Percentiles rank a stretch among this genome's conserved stretches.
Conservation (phyloP, 2,888 invertebrate species). For the Coelopa pilipes region DNA sequence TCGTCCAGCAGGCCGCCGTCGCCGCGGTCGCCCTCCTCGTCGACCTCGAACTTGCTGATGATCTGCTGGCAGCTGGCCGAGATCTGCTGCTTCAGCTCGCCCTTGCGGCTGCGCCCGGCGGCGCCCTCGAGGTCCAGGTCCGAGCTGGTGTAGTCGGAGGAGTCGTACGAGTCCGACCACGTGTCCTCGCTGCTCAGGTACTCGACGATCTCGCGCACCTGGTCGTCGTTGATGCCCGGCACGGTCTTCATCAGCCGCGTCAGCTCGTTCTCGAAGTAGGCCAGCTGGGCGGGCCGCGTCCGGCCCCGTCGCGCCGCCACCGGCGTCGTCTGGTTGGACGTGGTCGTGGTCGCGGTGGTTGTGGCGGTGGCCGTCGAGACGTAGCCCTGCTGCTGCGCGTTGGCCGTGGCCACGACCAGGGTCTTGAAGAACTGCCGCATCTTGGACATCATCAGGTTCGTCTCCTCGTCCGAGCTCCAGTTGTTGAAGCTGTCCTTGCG, state of each 20-base stretch:
- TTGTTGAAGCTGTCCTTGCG: constrained; percentile 92
- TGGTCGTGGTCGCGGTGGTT: constrained; percentile 46
- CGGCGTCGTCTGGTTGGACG: constrained; percentile 65
- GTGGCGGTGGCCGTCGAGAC: constrained; percentile 45
- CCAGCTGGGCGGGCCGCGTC: constrained; percentile 84
- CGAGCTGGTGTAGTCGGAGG: constrained; percentile 90
- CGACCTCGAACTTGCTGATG: constrained; percentile 83
- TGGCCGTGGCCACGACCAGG: constrained; percentile 78
- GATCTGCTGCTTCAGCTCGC: constrained; percentile 83
- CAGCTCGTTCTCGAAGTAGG: constrained; percentile 89
- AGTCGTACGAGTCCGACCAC: constrained; percentile 94
- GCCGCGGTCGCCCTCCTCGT: constrained; percentile 70
- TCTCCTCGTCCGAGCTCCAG: constrained; percentile 94
- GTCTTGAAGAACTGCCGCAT: constrained; percentile 93
- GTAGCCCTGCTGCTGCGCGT: constrained; percentile 64
- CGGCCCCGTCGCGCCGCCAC: constrained; percentile 64
- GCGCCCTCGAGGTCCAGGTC: constrained; percentile 77
- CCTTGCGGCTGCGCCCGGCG: constrained; percentile 69
- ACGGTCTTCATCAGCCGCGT: constrained; percentile 93
- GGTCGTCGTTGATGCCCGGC: constrained; percentile 89
- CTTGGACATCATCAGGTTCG: constrained; percentile 94
- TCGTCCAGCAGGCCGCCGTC: constrained; percentile 69
- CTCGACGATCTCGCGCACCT: constrained; percentile 91
- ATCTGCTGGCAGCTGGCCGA: constrained; percentile 90
- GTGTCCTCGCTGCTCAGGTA: constrained; percentile 92